Percentiles rank a stretch among this genome's conserved stretches.
Conservation (phyloP, 2,888 invertebrate genomes). For the Acheta domesticus region DNA sequence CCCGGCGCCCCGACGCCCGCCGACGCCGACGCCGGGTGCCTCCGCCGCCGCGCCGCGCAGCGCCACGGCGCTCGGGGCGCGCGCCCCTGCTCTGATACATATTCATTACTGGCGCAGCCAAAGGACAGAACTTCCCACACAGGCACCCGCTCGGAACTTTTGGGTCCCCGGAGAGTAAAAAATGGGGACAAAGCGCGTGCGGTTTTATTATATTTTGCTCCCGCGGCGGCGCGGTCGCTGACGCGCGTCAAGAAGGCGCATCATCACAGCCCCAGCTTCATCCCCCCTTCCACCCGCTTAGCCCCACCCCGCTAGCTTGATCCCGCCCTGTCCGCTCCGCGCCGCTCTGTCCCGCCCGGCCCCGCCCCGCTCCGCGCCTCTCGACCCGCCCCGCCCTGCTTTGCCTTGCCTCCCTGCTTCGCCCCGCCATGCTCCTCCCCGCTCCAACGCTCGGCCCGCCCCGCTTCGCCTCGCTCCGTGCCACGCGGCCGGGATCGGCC, state of each 20-base stretch:
- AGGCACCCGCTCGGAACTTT: not conserved
- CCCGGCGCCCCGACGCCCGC: not conserved
- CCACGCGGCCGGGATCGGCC: not conserved
- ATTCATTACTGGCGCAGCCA: not conserved
- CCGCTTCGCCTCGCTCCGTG: not conserved
- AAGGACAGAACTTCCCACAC: constrained; percentile 5
- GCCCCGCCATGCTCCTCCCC: too few species aligned
- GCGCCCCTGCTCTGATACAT: not conserved
- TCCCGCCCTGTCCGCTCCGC: too few species aligned
- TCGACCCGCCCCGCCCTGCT: too few species aligned
- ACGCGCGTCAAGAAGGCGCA: not conserved
- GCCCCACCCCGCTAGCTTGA: too few species aligned
- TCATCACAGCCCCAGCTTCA: too few species aligned
- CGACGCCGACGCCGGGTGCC: not conserved
- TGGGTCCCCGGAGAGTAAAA: not conserved
- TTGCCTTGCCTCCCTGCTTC: not conserved
- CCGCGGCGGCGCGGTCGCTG: not conserved
- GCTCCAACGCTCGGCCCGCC: too few species aligned
- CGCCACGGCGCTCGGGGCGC: not conserved
- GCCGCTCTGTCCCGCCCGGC: not conserved
- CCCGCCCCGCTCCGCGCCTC: not conserved
- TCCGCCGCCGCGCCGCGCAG: too few species aligned
- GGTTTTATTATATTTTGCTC: constrained; percentile 18
- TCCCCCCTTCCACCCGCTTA: too few species aligned
- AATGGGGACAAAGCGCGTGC: constrained; percentile 18